Evolutionary conservation across 2,888 invertebrate species (phyloP).

Genomic region (Ormyrus pomaceus): DNA sequence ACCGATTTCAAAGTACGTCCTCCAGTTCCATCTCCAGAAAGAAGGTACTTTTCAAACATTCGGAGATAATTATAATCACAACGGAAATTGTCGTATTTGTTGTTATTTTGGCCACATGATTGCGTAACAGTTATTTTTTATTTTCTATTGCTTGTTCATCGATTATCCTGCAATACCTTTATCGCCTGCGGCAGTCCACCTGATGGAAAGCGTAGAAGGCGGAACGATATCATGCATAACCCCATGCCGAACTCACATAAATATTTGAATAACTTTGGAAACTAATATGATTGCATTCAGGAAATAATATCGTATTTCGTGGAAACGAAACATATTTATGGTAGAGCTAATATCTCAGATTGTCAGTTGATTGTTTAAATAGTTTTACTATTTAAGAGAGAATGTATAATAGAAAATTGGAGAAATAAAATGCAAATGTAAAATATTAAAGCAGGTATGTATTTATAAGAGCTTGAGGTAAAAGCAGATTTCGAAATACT

Average conservation of each 20-base stretch:
- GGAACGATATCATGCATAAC: slow-evolving; percentile 60
- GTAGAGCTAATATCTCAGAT: slow-evolving; percentile 57
- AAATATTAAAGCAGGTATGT: background rate
- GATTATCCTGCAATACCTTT: slow-evolving; percentile 28
- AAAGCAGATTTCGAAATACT: too few relatives aligned
- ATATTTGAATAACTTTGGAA: slow-evolving; percentile 70
- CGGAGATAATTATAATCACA: background rate
- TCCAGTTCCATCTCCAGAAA: slow-evolving; percentile 68
- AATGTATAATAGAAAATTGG: background rate
- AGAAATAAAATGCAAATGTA: background rate
- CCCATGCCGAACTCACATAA: slow-evolving; percentile 61
- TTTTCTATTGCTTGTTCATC: background rate
- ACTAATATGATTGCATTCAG: slow-evolving; percentile 69
- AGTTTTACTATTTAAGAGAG: background rate
- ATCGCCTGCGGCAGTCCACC: slow-evolving; percentile 39
- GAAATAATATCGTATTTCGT: slow-evolving; percentile 63
- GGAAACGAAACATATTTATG: slow-evolving; percentile 28
- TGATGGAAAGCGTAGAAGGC: slow-evolving; percentile 29
- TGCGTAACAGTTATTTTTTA: too few relatives aligned
- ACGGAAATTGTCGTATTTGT: background rate
- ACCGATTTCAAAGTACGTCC: slow-evolving; percentile 57
- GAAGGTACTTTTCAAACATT: slow-evolving; percentile 65
- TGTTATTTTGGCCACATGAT: background rate
- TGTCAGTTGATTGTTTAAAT: background rate
- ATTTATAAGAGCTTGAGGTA: too few relatives aligned